Evolutionary conservation across 1,140 invertebrate genomes (phyloP).

Genomic region (Pseudomyrmex cubaensis): DNA sequence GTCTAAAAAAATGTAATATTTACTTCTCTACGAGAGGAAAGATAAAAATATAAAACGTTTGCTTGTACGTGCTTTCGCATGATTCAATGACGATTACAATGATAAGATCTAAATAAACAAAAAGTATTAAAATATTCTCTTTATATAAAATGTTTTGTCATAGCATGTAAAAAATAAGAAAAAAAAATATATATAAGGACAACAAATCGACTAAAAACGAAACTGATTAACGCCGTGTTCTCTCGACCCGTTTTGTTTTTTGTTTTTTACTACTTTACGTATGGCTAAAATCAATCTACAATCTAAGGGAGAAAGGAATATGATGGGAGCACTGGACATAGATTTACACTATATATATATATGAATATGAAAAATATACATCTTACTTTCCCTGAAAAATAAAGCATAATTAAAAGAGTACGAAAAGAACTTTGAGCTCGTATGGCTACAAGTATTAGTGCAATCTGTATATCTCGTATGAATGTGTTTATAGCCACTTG

Average conservation of each 20-base stretch:
- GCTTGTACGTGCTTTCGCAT: slow-evolving; percentile 17
- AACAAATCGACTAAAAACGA: slow-evolving; percentile 41
- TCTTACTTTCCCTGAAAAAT: slow-evolving; percentile 67
- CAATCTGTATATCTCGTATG: slow-evolving; percentile 46
- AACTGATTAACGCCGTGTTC: slow-evolving; percentile 41
- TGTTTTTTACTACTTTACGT: background rate
- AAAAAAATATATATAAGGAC: slow-evolving; percentile 15
- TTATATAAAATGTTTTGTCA: too few relatives aligned
- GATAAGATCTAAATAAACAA: background rate
- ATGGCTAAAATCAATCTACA: slow-evolving; percentile 13
- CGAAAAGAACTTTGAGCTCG: slow-evolving; percentile 61
- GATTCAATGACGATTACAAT: slow-evolving; percentile 29
- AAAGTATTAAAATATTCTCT: too few relatives aligned
- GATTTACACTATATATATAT: slow-evolving; percentile 72
- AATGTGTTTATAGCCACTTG: slow-evolving; percentile 65
- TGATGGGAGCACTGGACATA: slow-evolving; percentile 49
- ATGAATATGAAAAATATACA: slow-evolving; percentile 74
- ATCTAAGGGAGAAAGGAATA: slow-evolving; percentile 52
- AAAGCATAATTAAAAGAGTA: slow-evolving; percentile 60
- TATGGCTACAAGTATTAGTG: slow-evolving; percentile 59
- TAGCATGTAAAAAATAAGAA: background rate
- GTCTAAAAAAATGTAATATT: slow-evolving; percentile 2
- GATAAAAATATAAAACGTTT: slow-evolving; percentile 42
- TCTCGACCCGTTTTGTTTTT: slow-evolving; percentile 23
- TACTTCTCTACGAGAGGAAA: slow-evolving; percentile 13